Evolutionary conservation across 37 sponge, comb jelly and placozoan genomes (phyloP).

Genomic region (Chondrosia reniformis): DNA sequence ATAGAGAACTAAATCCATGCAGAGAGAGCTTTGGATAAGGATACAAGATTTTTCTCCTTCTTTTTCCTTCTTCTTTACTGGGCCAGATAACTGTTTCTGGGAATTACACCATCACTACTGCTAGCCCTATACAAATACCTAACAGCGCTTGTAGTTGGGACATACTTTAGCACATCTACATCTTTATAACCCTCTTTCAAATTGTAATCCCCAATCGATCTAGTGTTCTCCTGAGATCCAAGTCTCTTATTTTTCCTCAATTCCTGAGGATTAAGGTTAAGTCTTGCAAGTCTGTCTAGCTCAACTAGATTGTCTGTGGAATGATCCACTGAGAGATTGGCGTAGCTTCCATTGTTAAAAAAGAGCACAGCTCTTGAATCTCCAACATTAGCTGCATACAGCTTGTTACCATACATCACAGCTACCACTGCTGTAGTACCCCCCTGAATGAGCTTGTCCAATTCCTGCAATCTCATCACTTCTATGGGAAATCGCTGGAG

Average conservation of each 20-base stretch:
- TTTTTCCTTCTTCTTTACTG: too few species aligned
- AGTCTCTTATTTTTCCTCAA: conserved; percentile 62
- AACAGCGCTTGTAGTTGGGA: background rate
- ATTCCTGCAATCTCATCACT: conserved; percentile 54
- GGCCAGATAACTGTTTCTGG: too few species aligned
- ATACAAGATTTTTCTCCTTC: too few species aligned
- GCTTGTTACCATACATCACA: conserved; percentile 50
- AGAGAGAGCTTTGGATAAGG: too few species aligned
- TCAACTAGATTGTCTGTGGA: conserved; percentile 78
- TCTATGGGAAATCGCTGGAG: conserved; percentile 59
- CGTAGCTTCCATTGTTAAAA: background rate
- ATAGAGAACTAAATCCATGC: too few species aligned
- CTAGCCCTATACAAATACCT: background rate
- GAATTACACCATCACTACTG: background rate
- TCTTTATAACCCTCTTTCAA: conserved; percentile 91
- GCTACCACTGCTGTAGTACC: conserved; percentile 84
- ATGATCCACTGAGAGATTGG: conserved; percentile 84
- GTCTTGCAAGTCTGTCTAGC: conserved; percentile 48
- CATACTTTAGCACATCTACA: conserved; percentile 81
- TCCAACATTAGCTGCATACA: conserved; percentile 89
- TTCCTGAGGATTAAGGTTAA: conserved; percentile 62
- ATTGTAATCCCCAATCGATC: conserved; percentile 89
- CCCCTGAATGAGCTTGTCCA: conserved; percentile 59
- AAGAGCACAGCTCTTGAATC: conserved; percentile 82
- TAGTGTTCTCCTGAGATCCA: conserved; percentile 88